A percentile compares a stretch with the other conserved stretches of the same genome.
Evolutionary conservation across 1,140 invertebrate species (phyloP).

Genomic region (Brachionus paranguensis): DNA sequence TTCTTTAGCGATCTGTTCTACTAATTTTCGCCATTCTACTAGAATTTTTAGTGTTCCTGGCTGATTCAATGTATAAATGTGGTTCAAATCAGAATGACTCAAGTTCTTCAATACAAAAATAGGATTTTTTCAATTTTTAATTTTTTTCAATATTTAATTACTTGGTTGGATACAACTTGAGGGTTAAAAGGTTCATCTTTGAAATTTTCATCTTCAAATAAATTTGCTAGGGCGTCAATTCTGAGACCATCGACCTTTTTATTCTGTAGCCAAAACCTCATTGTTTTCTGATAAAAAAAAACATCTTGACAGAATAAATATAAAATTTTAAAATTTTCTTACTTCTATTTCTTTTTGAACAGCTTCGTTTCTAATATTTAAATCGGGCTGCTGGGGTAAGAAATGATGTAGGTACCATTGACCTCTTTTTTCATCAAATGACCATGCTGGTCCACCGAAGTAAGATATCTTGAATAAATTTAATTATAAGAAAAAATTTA

Average conservation of each 20-base stretch:
- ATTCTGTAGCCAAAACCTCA: constrained; percentile 48
- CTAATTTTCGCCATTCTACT: constrained; percentile 44
- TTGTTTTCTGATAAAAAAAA: constrained; percentile 43
- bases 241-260: constrained; percentile 51
- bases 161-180: neutral
- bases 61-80: constrained; percentile 64
- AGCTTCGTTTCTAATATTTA: constrained; percentile 65
- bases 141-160: no score
- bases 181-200: constrained; percentile 26
- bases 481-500: no score
- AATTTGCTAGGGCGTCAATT: constrained; percentile 45
- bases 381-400: constrained; percentile 65
- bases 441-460: constrained; percentile 67
- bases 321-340: neutral
- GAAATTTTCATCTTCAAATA: constrained; percentile 50
- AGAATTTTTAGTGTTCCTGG: constrained; percentile 59
- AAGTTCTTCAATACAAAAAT: neutral
- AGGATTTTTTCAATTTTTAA: no score
- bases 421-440: constrained; percentile 59
- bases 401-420: constrained; percentile 73
- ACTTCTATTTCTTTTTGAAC: constrained; percentile 63
- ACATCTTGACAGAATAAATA: neutral
- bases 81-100: constrained; percentile 55
- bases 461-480: no score
- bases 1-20: constrained; percentile 42